Conservation (phyloP, 2,113 vertebrate species). For the Cynocephalus volans region DNA sequence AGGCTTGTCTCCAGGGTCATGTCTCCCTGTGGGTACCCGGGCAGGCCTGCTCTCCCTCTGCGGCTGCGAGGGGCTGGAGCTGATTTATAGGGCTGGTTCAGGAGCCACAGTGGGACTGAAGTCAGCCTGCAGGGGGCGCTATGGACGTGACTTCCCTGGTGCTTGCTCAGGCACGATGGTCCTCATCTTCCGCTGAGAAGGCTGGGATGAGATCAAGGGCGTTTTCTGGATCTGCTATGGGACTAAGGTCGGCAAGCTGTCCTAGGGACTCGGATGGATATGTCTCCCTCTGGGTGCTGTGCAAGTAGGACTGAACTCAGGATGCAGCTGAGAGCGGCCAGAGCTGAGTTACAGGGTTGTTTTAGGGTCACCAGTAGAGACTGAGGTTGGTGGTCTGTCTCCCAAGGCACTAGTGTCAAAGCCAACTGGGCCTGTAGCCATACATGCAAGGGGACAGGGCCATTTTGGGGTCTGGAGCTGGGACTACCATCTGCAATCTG, state of each 20-base stretch:
- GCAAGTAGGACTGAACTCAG: background rate
- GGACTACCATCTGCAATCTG: too few species aligned
- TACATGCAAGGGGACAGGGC: accelerated
- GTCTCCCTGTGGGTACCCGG: background rate
- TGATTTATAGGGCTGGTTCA: background rate
- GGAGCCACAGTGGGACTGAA: too few species aligned
- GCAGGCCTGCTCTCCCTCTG: background rate
- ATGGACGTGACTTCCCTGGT: background rate
- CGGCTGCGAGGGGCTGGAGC: background rate
- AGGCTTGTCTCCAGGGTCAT: background rate
- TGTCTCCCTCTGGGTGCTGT: background rate
- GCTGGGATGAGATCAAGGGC: accelerated
- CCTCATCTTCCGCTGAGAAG: background rate
- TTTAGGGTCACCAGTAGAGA: background rate
- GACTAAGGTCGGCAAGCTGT: background rate
- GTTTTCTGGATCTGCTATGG: background rate
- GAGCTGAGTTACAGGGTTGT: background rate
- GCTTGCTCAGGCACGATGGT: background rate
- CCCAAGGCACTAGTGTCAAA: accelerated
- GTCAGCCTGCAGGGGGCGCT: too few species aligned
- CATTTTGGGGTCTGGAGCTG: background rate
- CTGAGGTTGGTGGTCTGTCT: background rate
- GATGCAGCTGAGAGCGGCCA: background rate
- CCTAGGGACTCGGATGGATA: accelerated
- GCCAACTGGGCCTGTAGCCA: too few species aligned